Evolutionary conservation across 2,113 vertebrate species (phyloP), one percentile per base, ranked within the genome.

Genomic region (Ceyx melanurus): DNA sequence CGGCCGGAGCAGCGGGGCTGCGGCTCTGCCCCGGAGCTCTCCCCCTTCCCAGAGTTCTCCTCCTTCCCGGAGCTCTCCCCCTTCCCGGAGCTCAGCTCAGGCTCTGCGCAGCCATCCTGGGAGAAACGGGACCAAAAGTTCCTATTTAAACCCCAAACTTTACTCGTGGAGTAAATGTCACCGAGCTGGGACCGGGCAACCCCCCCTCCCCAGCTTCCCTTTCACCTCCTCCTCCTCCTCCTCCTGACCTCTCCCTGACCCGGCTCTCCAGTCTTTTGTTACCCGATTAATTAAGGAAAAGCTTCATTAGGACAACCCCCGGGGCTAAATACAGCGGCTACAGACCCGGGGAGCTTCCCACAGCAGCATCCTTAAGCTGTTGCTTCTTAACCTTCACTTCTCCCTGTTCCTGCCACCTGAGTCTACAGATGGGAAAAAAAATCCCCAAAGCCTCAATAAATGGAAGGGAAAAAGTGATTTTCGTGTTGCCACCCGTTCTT

Each of bases 211-310:
- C 23, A 12, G 5, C 22, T 23, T 16, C 15, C 33, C 22, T 31
- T 48, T 57, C 67, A 31, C 62, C 58, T 76, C 48, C 48, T 51
- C 50, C 50, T 25, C 13, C 48, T 56, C 54, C 54, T 51, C 75
- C 46, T 40, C 51, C 42, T 0, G 1, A 6, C 58, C 65, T 58
- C 82, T 53, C 37, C 61, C 62, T 0, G 0, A 8, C 1, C 0
- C 2, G 21, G 76, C 31, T 82, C 62, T 12, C 4, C 3, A 74
- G 82, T 31, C 48, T 56, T 70, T 78, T 61, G 4, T 86, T 73
- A 83, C 29, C 26, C 16, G 2, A 64, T 50, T 82, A 66, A 78
- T 33, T 57, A 11, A 0, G 0, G 68, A 50, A 66, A 90, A 94
- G 68, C 72, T 88, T 58, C 9, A 5, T 79, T 66, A 80, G 15